Evolutionary conservation across 2,797 vertebrate species (phyloP).

Genomic region (Margarornis squamiger): DNA sequence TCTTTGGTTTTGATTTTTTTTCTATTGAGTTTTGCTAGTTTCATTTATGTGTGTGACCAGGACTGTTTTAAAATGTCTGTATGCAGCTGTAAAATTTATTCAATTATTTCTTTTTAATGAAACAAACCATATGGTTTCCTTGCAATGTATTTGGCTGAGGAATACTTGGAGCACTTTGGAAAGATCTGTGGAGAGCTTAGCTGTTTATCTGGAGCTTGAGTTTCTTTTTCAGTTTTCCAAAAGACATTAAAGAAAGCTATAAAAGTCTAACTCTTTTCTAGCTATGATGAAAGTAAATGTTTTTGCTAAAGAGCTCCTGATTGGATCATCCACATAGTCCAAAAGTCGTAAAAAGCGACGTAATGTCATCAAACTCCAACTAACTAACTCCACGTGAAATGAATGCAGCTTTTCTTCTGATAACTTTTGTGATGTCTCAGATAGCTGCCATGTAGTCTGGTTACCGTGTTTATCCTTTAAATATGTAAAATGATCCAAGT

Average conservation of each 20-base stretch:
- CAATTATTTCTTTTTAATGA: neutral
- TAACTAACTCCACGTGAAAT: neutral
- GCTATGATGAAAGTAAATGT: neutral
- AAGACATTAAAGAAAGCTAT: neutral
- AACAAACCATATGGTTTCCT: neutral
- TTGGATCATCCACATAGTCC: neutral
- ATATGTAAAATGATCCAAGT: neutral
- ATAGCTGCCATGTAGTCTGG: neutral
- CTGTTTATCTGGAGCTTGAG: neutral
- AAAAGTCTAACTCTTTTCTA: neutral
- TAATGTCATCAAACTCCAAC: neutral
- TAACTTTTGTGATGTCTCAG: neutral
- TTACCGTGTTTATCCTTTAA: neutral
- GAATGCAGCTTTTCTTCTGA: neutral
- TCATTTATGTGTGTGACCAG: neutral
- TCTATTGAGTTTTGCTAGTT: neutral
- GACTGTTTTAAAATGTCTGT: neutral
- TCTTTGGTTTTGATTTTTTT: neutral
- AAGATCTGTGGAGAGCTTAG: neutral
- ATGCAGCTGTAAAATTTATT: neutral
- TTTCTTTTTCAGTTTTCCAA: neutral
- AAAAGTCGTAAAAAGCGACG: neutral
- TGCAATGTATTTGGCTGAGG: neutral
- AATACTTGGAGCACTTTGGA: neutral
- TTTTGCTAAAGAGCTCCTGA: neutral